These are phyloP conservation scores for Otolemur garnettii DNA, from an alignment of 2,113 vertebrate species.

Conservation along the genomic window DNA sequence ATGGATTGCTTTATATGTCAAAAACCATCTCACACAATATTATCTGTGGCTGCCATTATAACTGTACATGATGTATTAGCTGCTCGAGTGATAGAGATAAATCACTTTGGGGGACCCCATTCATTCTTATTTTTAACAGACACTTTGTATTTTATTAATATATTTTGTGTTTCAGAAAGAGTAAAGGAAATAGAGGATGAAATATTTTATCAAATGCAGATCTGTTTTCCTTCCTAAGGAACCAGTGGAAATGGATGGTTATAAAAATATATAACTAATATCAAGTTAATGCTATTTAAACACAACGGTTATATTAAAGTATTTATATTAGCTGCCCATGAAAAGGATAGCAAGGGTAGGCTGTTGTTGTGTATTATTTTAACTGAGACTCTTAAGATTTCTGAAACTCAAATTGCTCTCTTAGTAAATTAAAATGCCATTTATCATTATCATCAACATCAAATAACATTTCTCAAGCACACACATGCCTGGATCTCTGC, in stretches of 20 bases:
- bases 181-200: conserved; percentile 60
- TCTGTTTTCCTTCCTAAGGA: conserved; percentile 53
- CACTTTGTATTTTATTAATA: conserved; percentile 58
- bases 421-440: conserved; percentile 74
- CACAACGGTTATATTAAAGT: background rate
- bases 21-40: background rate
- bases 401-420: conserved; percentile 59
- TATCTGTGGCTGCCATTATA: background rate
- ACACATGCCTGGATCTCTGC: background rate
- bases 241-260: conserved; percentile 5
- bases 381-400: conserved; percentile 60
- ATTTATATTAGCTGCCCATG: conserved; percentile 28
- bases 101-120: background rate
- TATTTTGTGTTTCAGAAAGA: conserved; percentile 5
- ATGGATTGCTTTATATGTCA: background rate
- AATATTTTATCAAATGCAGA: conserved; percentile 55
- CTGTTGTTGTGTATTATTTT: conserved; percentile 55
- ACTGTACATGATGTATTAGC: background rate
- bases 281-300: conserved; percentile 34
- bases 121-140: conserved; percentile 57
- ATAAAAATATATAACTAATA: conserved; percentile 38
- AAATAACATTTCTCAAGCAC: conserved; percentile 35
- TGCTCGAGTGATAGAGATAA: background rate
- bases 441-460: conserved; percentile 63
- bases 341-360: conserved; percentile 1